Evolutionary conservation across 1,140 invertebrate genomes (phyloP), one percentile per base, ranked within the genome.

Genomic region (Camponotus pennsylvanicus): DNA sequence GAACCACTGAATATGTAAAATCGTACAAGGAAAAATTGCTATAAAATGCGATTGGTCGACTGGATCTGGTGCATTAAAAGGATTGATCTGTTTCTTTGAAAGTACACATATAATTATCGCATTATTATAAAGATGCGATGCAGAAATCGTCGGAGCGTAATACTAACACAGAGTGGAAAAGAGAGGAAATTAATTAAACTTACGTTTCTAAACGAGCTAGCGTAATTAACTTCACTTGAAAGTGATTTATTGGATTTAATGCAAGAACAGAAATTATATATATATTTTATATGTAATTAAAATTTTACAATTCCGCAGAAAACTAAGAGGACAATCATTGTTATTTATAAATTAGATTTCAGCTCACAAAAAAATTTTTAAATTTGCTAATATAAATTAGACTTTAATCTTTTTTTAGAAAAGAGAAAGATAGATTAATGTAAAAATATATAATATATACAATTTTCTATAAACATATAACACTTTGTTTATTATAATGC

Each of bases 31-130:
- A n/a, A 73, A 42, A 57, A 82, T 80, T 70, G 7, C 45, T 34
- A 73, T 32, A 79, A 69, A 37, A 40, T 55, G 32, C 11, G 45
- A 40, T 27, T 69, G 63, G 45, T 40, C 45, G 13, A 6, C 5
- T 21, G 77, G 40, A 34, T 15, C 55, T 7, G 32, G 3, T 52
- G 13, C 21, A 55, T 40, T 37, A 55, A 64, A 42, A 42, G 0
- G 13, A 59, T 77, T 45, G n/a, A 69, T 79, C 45, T 40, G 63
- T 27, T 78, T 69, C 34, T 78, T 77, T 79, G 63, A 32, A n/a
- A 63, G 27, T 45, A n/a, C 40, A 45, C 8, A 8, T 32, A 13
- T 21, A 69, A 79, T 79, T 69, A 69, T 69, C n/a, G 45, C 32
- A 49, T 21, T 79, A 67, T 78, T 52, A 67, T 78, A 49, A 78